Evolutionary conservation across 2,888 invertebrate species (phyloP).

Genomic region (Drosophila conformis): DNA sequence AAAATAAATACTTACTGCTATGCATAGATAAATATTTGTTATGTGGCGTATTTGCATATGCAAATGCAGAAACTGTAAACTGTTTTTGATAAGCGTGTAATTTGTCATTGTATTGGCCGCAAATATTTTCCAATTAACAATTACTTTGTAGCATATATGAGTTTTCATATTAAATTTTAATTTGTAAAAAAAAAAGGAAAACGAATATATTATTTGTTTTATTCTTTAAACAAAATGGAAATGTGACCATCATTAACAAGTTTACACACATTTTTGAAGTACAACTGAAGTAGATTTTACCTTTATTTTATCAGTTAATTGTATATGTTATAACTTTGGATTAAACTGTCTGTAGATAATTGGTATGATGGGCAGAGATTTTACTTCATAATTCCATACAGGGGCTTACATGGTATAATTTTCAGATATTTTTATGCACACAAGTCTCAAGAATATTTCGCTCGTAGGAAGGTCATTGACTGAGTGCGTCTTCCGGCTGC

Average conservation of each 20-base stretch:
- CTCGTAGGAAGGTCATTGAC: conserved; percentile 38
- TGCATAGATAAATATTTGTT: conserved; percentile 49
- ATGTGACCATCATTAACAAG: background rate
- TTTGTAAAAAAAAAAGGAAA: background rate
- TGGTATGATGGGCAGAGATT: background rate
- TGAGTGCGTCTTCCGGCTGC: conserved; percentile 7
- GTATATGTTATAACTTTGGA: background rate
- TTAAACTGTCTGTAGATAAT: background rate
- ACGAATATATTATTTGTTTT: background rate
- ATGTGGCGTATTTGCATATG: conserved; percentile 58
- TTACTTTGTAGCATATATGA: conserved; percentile 13
- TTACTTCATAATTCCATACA: background rate
- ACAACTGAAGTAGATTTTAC: background rate
- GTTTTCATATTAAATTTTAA: conserved; percentile 2
- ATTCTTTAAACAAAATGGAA: background rate
- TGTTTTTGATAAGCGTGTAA: conserved; percentile 23
- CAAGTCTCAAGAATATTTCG: conserved; percentile 1
- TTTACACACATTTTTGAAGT: background rate
- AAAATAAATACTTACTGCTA: conserved; percentile 27
- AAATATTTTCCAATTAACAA: conserved; percentile 16
- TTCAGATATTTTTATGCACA: background rate
- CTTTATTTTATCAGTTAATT: background rate
- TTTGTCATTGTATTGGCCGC: conserved; percentile 14
- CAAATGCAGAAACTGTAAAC: conserved; percentile 43
- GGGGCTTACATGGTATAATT: background rate